Conservation (phyloP, 37 sponge, comb jelly and placozoan species). For the Petrosia ficiformis region DNA sequence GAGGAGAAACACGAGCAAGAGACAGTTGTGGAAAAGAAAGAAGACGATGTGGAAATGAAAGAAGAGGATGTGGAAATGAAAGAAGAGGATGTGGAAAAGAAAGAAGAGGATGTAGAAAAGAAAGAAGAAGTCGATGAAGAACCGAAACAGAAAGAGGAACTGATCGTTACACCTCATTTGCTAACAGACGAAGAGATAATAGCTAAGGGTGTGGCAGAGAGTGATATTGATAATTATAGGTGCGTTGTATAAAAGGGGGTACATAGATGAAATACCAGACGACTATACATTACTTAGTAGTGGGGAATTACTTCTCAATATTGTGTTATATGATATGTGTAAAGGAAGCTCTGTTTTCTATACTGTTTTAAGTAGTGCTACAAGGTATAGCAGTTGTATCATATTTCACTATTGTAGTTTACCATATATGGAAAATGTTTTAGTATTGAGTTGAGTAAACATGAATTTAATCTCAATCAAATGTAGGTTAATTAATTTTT, state of each 20-base stretch:
- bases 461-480: no score
- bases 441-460: no score
- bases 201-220: constrained; percentile 49
- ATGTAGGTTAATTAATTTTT: no score
- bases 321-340: no score
- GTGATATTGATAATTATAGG: constrained; percentile 42
- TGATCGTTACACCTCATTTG: constrained; percentile 23
- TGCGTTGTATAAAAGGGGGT: constrained; percentile 2
- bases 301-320: no score
- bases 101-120: not conserved
- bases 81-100: not conserved
- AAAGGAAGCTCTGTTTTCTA: no score
- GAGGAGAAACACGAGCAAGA: constrained; percentile 1
- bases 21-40: not conserved
- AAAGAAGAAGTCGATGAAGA: not conserved
- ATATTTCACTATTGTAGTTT: no score
- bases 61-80: constrained; percentile 1
- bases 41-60: not conserved
- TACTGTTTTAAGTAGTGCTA: no score
- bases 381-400: no score
- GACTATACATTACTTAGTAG: no score
- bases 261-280: no score
- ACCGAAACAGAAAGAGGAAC: not conserved
- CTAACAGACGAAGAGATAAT: constrained; percentile 36
- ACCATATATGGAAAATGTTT: no score